phyloP scores from a whole-genome alignment of 2,888 invertebrate genomes.

The Campoplex nolae region DNA sequence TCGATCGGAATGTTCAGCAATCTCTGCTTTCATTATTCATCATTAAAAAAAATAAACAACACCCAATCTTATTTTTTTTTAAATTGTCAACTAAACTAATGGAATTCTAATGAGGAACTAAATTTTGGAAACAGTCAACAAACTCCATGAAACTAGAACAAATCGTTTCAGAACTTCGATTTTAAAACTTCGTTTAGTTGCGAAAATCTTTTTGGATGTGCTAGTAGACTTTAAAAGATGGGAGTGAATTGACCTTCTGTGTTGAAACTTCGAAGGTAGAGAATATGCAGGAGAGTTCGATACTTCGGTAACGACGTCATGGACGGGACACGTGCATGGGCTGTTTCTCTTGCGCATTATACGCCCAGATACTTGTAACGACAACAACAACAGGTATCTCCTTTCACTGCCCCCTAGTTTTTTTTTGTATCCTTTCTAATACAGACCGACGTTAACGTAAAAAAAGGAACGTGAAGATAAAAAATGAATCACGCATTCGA shows the following conservation, averaged over 20 bases:
- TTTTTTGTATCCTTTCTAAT: slow-evolving; percentile 17
- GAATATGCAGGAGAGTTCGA: neutral
- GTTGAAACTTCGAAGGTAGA: neutral
- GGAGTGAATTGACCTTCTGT: neutral
- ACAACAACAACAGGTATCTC: slow-evolving; percentile 61
- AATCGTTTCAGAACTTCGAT: neutral
- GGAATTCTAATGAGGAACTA: neutral
- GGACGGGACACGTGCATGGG: neutral
- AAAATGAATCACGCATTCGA: slow-evolving; percentile 20
- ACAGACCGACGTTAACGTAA: slow-evolving; percentile 24
- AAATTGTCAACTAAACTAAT: neutral
- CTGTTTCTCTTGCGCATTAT: slow-evolving; percentile 7
- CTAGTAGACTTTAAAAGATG: neutral
- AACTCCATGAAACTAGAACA: neutral
- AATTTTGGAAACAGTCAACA: neutral
- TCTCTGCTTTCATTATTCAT: neutral
- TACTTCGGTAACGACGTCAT: slow-evolving; percentile 12
- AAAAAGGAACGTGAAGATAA: slow-evolving; percentile 10
- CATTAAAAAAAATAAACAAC: neutral
- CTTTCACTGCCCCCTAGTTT: slow-evolving; percentile 51
- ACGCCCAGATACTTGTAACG: slow-evolving; percentile 14
- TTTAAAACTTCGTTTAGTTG: too few species aligned
- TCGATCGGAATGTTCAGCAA: neutral
- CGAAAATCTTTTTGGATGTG: too few species aligned
- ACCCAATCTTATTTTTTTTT: neutral